Evolutionary conservation across 2,888 invertebrate genomes (phyloP), one percentile per base, ranked within the genome.

Genomic region (Portevinia maculata): DNA sequence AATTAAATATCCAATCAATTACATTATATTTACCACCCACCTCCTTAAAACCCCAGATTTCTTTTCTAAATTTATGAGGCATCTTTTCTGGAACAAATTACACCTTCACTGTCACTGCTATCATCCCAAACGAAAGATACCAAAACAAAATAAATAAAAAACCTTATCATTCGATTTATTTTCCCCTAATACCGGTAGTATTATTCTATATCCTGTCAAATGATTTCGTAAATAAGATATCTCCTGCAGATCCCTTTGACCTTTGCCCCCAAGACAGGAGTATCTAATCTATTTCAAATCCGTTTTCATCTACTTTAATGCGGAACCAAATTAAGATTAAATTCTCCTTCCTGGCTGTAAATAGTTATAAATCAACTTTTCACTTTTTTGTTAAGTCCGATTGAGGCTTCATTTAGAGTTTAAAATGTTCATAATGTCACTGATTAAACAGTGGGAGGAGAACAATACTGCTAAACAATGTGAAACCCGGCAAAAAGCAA

Each of bases 311-410:
- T 50, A 4, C 21, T 48, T 39, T 69, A 57, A 74, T 74, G 37
- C 50, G 69, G n/a, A 69, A 44, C 28, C 64, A 75, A 75, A 81
- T 81, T 75, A 75, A 81, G 50, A 44, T 70, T 46, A 39, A 64
- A 70, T 32, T 70, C 19, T 60, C 32, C 70, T 34, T 34, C 37
- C 46, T 37, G 55, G 59, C 70, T 59, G 64, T 81, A 59, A 75
- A 81, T 70, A 59, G 79, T 62, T 79, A 62, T 79, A 70, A 69
- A 70, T 79, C 64, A 70, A 70, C 52, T 81, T 53, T 64, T 39
- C 28, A 19, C 39, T 8, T 59, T 9, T 1, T 9, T 2, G 1
- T n/a, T n/a, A 11, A 8, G 48, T 11, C 30, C n/a, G 13, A 44
- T 39, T 28, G n/a, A 37, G 62, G 44, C 9, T 37, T 52, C 28